phyloP scores from a whole-genome alignment of 2,113 vertebrate species.

The Salvator merianae region DNA sequence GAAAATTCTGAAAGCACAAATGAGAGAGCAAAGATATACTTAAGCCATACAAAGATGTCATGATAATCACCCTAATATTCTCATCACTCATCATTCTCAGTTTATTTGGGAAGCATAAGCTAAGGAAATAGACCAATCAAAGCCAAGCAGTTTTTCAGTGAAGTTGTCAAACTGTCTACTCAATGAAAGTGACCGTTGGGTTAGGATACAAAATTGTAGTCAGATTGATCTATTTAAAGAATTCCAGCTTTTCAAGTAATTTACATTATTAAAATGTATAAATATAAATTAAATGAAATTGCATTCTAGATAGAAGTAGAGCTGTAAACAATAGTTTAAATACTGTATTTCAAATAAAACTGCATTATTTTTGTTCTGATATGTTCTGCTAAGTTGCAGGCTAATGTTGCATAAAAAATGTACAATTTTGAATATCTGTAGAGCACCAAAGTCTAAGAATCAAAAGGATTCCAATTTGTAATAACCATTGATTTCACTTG shows the following conservation, averaged over 20 bases:
- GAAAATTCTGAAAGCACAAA: not conserved
- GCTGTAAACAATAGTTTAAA: not conserved
- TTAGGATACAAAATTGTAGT: not conserved
- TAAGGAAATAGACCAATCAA: not conserved
- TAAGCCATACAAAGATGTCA: not conserved
- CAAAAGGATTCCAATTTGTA: not conserved
- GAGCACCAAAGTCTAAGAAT: not conserved
- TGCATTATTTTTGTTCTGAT: no score
- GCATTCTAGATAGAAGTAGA: not conserved
- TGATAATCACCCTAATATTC: not conserved
- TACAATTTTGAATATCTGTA: no score
- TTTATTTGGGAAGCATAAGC: no score
- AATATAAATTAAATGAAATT: no score
- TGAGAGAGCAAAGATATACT: not conserved
- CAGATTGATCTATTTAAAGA: not conserved
- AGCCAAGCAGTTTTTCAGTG: not conserved
- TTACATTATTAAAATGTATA: not conserved
- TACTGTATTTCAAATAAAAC: no score
- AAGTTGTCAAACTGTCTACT: not conserved
- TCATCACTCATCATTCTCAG: no score
- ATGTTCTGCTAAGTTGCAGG: no score
- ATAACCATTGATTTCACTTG: not conserved
- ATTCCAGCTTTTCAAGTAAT: not conserved
- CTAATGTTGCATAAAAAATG: no score
- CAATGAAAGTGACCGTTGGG: not conserved